These are phyloP conservation scores for Mastacembelus armatus DNA, from an alignment of 2,797 vertebrate genomes.

Conservation along the genomic window DNA sequence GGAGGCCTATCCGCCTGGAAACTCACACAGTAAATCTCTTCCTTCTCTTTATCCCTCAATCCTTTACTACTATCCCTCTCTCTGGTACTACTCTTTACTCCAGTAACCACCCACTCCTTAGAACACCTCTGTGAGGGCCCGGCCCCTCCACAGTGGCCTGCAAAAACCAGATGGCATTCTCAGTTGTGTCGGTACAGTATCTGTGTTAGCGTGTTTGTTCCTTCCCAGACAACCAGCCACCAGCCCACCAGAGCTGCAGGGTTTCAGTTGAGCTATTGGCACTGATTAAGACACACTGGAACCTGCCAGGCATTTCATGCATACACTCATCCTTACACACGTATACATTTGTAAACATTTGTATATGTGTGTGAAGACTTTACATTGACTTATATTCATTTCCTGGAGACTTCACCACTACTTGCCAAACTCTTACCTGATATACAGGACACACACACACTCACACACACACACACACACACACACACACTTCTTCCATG, in stretches of 20 bases:
- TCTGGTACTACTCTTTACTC: background rate
- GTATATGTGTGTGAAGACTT: too few species aligned
- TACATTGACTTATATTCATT: too few species aligned
- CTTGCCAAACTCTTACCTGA: too few species aligned
- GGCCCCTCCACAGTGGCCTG: slow-evolving; percentile 16
- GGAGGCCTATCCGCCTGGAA: slow-evolving; percentile 43
- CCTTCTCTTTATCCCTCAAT: background rate
- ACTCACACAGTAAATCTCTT: slow-evolving; percentile 22
- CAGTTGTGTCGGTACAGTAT: slow-evolving; percentile 41
- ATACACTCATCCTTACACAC: slow-evolving; percentile 11
- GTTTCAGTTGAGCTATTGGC: slow-evolving; percentile 56
- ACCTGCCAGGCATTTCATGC: slow-evolving; percentile 48
- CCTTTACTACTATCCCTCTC: background rate
- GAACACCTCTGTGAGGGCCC: slow-evolving; percentile 12
- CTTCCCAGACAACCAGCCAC: slow-evolving; percentile 54
- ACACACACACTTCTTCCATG: slow-evolving; percentile 11
- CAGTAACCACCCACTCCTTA: slow-evolving; percentile 22
- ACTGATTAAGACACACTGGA: slow-evolving; percentile 50
- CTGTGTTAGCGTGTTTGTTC: slow-evolving; percentile 42
- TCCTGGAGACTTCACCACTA: too few species aligned
- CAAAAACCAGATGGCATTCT: slow-evolving; percentile 65
- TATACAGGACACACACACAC: too few species aligned
- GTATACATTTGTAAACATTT: too few species aligned
- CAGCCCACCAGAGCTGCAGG: slow-evolving; percentile 52
- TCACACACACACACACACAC: too few species aligned